These are phyloP conservation scores for Semaprochilodus insignis DNA, from an alignment of 2,797 vertebrate genomes.

Conservation along the genomic window DNA sequence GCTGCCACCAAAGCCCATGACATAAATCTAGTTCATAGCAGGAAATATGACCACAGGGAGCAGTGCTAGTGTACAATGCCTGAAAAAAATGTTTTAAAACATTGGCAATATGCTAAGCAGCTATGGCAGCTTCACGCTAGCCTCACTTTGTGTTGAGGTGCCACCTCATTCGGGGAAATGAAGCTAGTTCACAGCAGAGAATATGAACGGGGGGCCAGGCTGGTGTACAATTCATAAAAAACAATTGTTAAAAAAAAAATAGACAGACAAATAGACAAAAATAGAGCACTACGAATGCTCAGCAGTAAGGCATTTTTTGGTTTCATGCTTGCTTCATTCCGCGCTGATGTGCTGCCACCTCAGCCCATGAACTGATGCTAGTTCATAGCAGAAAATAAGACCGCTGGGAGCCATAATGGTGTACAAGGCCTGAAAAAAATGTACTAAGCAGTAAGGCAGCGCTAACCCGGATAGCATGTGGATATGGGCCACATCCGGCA, in stretches of 20 bases:
- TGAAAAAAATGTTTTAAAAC: background rate
- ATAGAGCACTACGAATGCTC: too few relatives aligned
- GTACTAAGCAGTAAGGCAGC: too few relatives aligned
- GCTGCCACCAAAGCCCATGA: background rate
- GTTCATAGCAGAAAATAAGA: background rate
- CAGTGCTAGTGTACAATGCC: background rate
- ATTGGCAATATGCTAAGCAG: too few relatives aligned
- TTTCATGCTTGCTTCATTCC: background rate
- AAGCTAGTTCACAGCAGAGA: too few relatives aligned
- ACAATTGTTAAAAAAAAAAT: too few relatives aligned
- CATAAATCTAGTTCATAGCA: background rate
- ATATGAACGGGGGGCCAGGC: too few relatives aligned
- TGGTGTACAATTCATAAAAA: too few relatives aligned
- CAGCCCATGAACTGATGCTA: background rate
- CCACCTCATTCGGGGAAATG: too few relatives aligned
- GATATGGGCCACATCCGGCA: too few relatives aligned
- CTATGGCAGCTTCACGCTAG: background rate
- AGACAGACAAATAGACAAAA: too few relatives aligned
- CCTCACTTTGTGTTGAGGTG: too few relatives aligned
- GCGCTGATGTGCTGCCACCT: background rate
- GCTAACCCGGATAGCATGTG: too few relatives aligned
- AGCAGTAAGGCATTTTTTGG: background rate
- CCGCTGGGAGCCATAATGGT: background rate
- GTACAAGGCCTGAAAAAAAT: background rate
- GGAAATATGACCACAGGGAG: background rate